Conservation (phyloP, 2,113 vertebrate species). For the Protomyctophum bolini region DNA sequence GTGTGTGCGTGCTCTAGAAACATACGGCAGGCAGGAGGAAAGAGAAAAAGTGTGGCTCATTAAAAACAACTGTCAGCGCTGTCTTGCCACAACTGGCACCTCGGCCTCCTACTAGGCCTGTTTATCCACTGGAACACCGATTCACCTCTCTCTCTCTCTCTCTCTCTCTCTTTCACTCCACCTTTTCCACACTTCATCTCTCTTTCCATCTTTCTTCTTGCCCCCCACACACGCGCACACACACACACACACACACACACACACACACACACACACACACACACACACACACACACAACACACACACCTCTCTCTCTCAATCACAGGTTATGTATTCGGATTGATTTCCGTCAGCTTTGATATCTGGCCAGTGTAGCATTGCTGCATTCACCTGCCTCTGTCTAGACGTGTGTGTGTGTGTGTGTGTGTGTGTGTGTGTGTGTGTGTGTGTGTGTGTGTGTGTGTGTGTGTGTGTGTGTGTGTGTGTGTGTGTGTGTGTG, state of each 20-base stretch:
- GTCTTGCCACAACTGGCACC: slow-evolving; percentile 52
- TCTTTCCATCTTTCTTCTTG: slow-evolving; percentile 1
- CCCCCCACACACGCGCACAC: not conserved
- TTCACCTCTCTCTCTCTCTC: slow-evolving; percentile 34
- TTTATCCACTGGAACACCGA: slow-evolving; percentile 51
- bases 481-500: slow-evolving; percentile 6
- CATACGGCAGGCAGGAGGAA: slow-evolving; percentile 33
- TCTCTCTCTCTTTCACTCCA: not conserved
- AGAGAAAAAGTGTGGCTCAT: slow-evolving; percentile 63
- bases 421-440: not conserved
- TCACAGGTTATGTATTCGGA: not conserved
- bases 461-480: not conserved
- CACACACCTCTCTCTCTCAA: not conserved
- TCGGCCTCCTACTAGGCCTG: slow-evolving; percentile 42
- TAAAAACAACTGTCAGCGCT: slow-evolving; percentile 58
- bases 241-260: not conserved
- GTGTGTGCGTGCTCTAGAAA: not conserved
- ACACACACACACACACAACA: not conserved
- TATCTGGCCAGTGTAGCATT: not conserved
- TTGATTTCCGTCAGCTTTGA: not conserved
- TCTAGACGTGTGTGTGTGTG: not conserved
- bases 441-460: slow-evolving; percentile 2
- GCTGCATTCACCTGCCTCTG: too few species aligned
- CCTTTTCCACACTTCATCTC: slow-evolving; percentile 1
- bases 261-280: not conserved